Evolutionary conservation across 2,888 invertebrate genomes (phyloP).

Genomic region (Chironomus riparius): DNA sequence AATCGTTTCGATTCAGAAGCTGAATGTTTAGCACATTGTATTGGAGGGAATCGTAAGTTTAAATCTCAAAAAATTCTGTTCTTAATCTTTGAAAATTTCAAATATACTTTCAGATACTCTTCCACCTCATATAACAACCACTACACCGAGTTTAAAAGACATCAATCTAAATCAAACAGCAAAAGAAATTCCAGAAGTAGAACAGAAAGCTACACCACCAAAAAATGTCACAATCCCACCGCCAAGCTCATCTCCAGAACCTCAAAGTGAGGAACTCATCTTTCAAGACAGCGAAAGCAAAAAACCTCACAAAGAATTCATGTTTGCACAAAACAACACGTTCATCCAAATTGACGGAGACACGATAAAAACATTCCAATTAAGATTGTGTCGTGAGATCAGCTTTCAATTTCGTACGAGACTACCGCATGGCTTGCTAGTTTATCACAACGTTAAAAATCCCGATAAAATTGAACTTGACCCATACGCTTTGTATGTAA

Average conservation of each 20-base stretch:
- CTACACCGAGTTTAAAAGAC: constrained; percentile 41
- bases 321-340: constrained; percentile 84
- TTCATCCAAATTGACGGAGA: constrained; percentile 87
- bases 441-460: constrained; percentile 85
- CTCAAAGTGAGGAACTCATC: constrained; percentile 51
- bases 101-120: constrained; percentile 43
- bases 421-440: constrained; percentile 76
- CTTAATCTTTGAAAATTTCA: not conserved
- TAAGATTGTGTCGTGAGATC: constrained; percentile 79
- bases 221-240: constrained; percentile 43
- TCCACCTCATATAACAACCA: constrained; percentile 47
- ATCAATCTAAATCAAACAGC: constrained; percentile 44
- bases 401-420: constrained; percentile 82
- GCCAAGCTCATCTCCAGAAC: constrained; percentile 61
- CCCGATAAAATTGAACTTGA: constrained; percentile 68
- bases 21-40: constrained; percentile 55
- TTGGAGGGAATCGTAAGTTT: constrained; percentile 49
- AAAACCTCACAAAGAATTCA: constrained; percentile 68
- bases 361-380: constrained; percentile 79
- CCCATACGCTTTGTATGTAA: constrained; percentile 83
- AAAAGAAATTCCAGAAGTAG: constrained; percentile 33
- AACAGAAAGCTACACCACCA: constrained; percentile 30
- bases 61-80: not conserved
- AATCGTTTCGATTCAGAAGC: constrained; percentile 59
- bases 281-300: constrained; percentile 67